A percentile compares a stretch with the other conserved stretches of the same genome.
Conservation (phyloP, 2,113 vertebrate species). For the Aegotheles bennettii region DNA sequence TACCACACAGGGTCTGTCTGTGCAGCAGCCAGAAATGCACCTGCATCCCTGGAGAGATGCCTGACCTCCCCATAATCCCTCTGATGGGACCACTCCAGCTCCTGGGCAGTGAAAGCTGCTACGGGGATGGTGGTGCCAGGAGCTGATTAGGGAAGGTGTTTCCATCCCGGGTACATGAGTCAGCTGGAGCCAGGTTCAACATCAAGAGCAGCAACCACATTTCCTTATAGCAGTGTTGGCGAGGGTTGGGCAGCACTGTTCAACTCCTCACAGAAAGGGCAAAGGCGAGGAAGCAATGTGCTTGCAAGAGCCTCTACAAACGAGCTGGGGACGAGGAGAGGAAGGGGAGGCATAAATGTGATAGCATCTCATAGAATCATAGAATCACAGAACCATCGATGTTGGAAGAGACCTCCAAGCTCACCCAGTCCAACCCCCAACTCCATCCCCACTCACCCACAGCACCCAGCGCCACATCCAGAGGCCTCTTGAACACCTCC, state of each 20-base stretch:
- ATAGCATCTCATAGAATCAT: too few species aligned
- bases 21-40: not conserved
- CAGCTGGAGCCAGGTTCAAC: not conserved
- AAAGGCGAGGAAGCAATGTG: not conserved
- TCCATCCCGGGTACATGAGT: not conserved
- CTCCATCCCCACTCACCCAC: too few species aligned
- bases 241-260: not conserved
- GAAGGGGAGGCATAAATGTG: fast-evolving
- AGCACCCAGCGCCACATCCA: too few species aligned
- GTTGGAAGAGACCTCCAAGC: too few species aligned
- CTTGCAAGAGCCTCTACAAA: not conserved
- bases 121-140: fast-evolving
- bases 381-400: too few species aligned
- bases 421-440: too few species aligned
- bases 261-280: not conserved
- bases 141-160: not conserved
- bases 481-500: too few species aligned
- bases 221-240: fast-evolving
- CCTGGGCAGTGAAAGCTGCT: not conserved
- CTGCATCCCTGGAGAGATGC: not conserved
- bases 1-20: not conserved
- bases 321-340: not conserved
- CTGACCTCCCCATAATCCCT: not conserved
- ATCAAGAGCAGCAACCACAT: not conserved
- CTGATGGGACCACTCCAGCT: fast-evolving